Base-by-base conservation (phyloP, 1,140 invertebrate species). In the Oncopeltus fasciatus region DNA sequence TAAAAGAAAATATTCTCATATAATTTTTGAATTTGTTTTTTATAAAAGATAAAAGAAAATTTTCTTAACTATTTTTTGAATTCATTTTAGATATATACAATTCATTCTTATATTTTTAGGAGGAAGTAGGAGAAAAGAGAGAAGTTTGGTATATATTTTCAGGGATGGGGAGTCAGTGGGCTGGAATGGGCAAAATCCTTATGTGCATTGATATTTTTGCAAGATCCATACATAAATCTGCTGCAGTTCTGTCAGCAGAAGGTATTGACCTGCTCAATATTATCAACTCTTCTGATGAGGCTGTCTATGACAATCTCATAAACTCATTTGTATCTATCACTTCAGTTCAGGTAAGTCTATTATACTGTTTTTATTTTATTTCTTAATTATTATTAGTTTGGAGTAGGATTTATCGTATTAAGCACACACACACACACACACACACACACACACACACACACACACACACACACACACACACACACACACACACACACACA, bases 131-230 rank as follows among this genome's bases (percentile, higher is more conserved):
- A 38, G 81, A 84, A 31, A 81, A 80, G 65, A 80, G 88, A 27
- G 92, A 92, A 1, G 74, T 98, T 26, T 98, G 92, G 89, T 96
- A 83, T 73, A 78, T 98, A 38, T 98, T 95, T 74, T 88, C 92
- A 53, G 95, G 95, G 33, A 97, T 98, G 93, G 95, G 95, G 12
- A 85, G 86, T 38, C 95, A 99, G 76, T 98, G 94, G 94, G 77
- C 84, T 49, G 91, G 90, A 64, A 98, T 98, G 94, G 93, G 83
- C 4, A 83, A 83, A 69, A 79, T 86, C 21, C 75, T 98, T 38
- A 84, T 97, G 79, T 69, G 77, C 43, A 77, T 98, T 38, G 84
- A 91, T 51, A 72, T 77, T 0, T 98, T 98, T 74, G 81, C 82
- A 44, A 75, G 82, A 28, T 86, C 87, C 31, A 84, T 99, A 59